Evolutionary conservation across 92 coral and sea anemone genomes (phyloP).

Genomic region (Paramuricea clavata): DNA sequence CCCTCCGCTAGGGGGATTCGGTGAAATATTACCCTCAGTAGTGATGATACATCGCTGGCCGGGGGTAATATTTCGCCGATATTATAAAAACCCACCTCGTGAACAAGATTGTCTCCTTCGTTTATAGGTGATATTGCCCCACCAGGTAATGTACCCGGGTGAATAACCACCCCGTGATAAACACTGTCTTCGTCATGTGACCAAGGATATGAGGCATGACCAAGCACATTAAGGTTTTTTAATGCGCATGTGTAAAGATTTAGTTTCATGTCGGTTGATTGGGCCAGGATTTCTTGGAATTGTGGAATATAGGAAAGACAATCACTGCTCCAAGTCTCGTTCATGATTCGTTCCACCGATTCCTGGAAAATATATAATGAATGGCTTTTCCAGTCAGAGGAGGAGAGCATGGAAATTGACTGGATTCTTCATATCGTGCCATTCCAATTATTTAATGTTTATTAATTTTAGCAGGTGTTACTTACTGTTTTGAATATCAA

Average conservation of each 20-base stretch:
- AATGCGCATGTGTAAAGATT: constrained; percentile 79
- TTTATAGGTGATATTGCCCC: constrained; percentile 69
- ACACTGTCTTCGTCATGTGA: constrained; percentile 65
- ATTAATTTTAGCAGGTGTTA: neutral
- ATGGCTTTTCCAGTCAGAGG: too few relatives aligned
- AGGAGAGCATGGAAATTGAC: too few relatives aligned
- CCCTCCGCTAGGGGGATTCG: too few relatives aligned
- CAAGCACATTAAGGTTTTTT: constrained; percentile 46
- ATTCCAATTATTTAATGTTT: too few relatives aligned
- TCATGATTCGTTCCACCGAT: constrained; percentile 72
- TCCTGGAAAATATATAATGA: constrained; percentile 55
- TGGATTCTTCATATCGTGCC: too few relatives aligned
- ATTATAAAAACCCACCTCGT: too few relatives aligned
- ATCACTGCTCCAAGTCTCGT: constrained; percentile 71
- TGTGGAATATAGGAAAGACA: constrained; percentile 39
- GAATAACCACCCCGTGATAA: constrained; percentile 78
- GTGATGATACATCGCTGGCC: too few relatives aligned
- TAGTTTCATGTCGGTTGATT: constrained; percentile 72
- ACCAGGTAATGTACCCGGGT: constrained; percentile 80
- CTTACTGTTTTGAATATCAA: neutral
- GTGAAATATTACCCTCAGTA: too few relatives aligned
- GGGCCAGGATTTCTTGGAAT: constrained; percentile 60
- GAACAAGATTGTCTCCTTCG: constrained; percentile 84
- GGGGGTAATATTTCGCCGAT: too few relatives aligned
- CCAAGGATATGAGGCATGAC: constrained; percentile 84